Evolutionary conservation across 2,113 vertebrate genomes (phyloP).

Genomic region (Megalops atlanticus): DNA sequence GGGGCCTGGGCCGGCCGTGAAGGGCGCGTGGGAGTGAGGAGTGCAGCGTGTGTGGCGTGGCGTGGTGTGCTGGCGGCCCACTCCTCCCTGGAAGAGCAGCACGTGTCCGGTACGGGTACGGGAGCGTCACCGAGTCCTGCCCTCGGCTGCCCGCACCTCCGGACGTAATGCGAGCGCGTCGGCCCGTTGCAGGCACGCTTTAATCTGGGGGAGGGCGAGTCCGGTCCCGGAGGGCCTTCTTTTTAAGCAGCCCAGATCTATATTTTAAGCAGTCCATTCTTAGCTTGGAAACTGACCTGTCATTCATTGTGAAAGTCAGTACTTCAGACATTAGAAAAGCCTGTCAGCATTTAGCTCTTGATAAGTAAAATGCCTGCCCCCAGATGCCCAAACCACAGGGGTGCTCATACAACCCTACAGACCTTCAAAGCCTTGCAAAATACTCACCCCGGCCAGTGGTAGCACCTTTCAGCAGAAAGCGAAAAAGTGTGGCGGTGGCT

Average conservation of each 20-base stretch:
- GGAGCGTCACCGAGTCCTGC: too few relatives aligned
- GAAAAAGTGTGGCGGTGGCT: background rate
- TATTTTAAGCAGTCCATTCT: too few relatives aligned
- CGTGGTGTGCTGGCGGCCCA: slow-evolving; percentile 22
- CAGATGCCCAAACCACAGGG: background rate
- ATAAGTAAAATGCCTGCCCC: background rate
- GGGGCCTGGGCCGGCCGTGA: slow-evolving; percentile 2
- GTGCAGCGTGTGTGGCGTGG: background rate
- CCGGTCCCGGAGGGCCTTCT: too few relatives aligned
- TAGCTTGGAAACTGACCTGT: background rate
- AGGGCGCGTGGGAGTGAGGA: slow-evolving; percentile 32
- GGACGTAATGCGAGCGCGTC: too few relatives aligned
- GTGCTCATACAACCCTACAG: background rate
- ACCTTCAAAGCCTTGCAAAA: background rate
- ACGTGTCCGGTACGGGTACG: too few relatives aligned
- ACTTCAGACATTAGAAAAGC: background rate
- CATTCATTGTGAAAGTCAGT: background rate
- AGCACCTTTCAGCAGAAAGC: background rate
- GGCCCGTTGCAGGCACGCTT: too few relatives aligned
- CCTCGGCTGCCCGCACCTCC: too few relatives aligned
- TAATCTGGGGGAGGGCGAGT: too few relatives aligned
- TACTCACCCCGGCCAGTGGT: background rate
- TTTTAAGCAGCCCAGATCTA: too few relatives aligned
- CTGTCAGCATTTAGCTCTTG: background rate
- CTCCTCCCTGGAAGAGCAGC: background rate